Base-by-base conservation (phyloP, 2,888 invertebrate genomes). In the Drosophila kanekoi region DNA sequence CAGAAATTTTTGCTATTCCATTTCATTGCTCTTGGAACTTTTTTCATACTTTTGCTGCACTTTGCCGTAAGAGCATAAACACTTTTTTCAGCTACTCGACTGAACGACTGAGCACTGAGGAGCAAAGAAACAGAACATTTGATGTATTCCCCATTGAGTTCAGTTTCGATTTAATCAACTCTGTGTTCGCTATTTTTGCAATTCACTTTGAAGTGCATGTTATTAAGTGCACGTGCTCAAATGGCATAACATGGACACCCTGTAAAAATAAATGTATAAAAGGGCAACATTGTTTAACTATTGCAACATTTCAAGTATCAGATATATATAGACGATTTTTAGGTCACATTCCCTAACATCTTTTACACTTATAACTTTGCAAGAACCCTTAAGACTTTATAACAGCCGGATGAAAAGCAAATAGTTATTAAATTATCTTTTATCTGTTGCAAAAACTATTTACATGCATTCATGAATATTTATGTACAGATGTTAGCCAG, bases 151-250 rank as follows among this genome's bases (percentile, higher is more conserved):
- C 43, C 59, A 64, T 66, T 57, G 51, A 61, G 65, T 28, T 64
- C 43, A 54, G 53, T 64, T 66, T 64, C 63, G 61, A 77, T 79
- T 77, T 38, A 72, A 76, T 57, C 68, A 68, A 71, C 56, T 66
- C 33, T 59, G 62, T 65, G 61, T n/a, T 73, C 18, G 59, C 53
- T 45, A 56, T 62, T 74, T 63, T 51, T 51, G 53, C 35, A 53
- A 8, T 32, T 23, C 33, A 59, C 53, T 64, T 40, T 28, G 9
- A 53, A 64, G 44, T 47, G 56, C 45, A 33, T 51, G 35, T 54
- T 69, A 44, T 54, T 40, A 38, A 11, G 23, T 65, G 52, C 66
- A 76, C 79, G 78, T 54, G 49, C 37, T 49, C 28, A 49, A 48
- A 49, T 11, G 11, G 20, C 37, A 38, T 58, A 47, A 48, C 47